Evolutionary conservation across 2,888 invertebrate genomes (phyloP), one percentile per base, ranked within the genome.

Genomic region (Brachylomia viminalis): DNA sequence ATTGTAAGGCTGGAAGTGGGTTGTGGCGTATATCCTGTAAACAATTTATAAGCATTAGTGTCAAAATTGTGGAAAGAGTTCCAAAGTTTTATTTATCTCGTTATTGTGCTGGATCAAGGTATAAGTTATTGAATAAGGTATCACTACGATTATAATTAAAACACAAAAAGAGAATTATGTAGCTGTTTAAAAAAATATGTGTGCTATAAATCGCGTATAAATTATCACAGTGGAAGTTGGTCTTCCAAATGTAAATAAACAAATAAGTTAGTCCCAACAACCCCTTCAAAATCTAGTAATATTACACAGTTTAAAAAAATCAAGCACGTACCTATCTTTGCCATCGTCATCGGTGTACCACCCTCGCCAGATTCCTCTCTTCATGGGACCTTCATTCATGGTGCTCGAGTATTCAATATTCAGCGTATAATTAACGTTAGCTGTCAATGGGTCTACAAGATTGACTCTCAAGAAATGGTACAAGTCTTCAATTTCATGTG

Each of bases 1-100:
- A 88, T 98, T 97, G 52, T 98, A 98, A 0, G 98, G 97, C 83
- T 98, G 98, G 90, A 98, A 98, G 89, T 98, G 98, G 0, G 98
- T 98, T 20, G 98, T 97, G 1, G 95, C 96, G 75, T 96, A 96
- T 66, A 94, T 92, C 78, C 96, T 96, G 89, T 4, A 90, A 90
- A 80, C n/a, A 65, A n/a, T 33, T 6, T 8, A 8, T 23, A 27
- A 79, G 1, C 56, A 47, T 58, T 17, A 27, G 17, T 10, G 2
- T 45, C 23, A 45, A 30, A 3, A 30, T 38, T 23, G 0, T 13
- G 11, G n/a, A 49, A 42, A 33, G 27, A 2, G n/a, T 4, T 42
- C 1, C 8, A 33, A 7, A n/a, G 11, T 56, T 67, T 52, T n/a
- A 49, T n/a, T 30, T 23, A 64, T 64, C 15, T 71, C 1, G n/a